Conservation (phyloP, 2,797 vertebrate genomes). For the Chelon labrosus region DNA sequence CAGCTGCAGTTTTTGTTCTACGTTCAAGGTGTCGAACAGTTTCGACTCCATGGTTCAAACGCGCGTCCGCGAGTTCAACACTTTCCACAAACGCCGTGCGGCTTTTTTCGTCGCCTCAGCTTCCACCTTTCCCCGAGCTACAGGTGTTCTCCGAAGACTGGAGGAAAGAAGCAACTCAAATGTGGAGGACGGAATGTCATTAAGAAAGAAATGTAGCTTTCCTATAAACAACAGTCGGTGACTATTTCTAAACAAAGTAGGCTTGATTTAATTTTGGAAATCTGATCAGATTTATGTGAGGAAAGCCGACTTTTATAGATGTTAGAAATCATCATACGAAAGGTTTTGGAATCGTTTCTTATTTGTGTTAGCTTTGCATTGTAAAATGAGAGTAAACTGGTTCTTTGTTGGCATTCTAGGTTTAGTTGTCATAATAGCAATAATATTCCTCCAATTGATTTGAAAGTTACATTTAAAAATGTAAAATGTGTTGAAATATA, state of each 20-base stretch:
- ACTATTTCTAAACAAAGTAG: slow-evolving; percentile 22
- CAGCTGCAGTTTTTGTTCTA: background rate
- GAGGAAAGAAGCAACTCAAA: background rate
- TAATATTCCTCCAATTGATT: slow-evolving; percentile 30
- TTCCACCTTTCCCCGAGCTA: background rate
- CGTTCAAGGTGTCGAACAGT: background rate
- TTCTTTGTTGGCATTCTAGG: background rate
- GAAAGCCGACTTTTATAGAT: slow-evolving; percentile 27
- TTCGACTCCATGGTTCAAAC: slow-evolving; percentile 12
- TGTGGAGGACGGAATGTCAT: slow-evolving; percentile 16
- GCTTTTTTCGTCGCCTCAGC: background rate
- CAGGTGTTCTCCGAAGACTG: slow-evolving; percentile 12
- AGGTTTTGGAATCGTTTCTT: slow-evolving; percentile 1
- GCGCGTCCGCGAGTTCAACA: background rate
- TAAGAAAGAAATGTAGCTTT: slow-evolving; percentile 39
- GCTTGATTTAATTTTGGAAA: slow-evolving; percentile 17
- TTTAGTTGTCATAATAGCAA: slow-evolving; percentile 30
- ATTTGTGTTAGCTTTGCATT: slow-evolving; percentile 6
- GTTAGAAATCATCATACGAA: slow-evolving; percentile 21
- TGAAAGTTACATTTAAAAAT: slow-evolving; percentile 5
- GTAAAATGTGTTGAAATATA: slow-evolving; percentile 8
- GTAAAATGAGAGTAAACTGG: slow-evolving; percentile 5
- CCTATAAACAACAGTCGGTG: slow-evolving; percentile 36
- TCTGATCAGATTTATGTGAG: slow-evolving; percentile 35
- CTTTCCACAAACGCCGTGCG: slow-evolving; percentile 1